Percentiles rank a stretch among this genome's conserved stretches.
phyloP scores from a whole-genome alignment of 2,113 vertebrate species.

The Paracanthobrama guichenoti region DNA sequence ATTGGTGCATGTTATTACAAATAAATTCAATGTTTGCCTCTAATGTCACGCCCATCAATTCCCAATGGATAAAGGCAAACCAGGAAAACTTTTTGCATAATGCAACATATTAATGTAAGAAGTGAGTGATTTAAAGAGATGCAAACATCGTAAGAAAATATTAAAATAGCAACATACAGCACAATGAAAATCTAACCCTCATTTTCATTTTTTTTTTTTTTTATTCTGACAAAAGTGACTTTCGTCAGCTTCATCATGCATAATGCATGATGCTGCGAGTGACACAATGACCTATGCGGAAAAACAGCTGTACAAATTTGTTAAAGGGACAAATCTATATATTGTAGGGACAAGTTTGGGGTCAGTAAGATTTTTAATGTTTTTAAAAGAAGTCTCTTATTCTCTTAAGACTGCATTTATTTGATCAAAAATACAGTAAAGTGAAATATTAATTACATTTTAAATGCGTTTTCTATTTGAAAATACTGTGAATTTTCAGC shows the following conservation, averaged over 20 bases:
- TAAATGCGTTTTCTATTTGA: background rate
- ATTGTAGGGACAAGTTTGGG: background rate
- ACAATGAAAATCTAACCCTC: background rate
- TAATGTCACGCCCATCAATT: background rate
- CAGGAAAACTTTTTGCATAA: too few species aligned
- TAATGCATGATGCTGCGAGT: background rate
- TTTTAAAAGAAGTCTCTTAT: background rate
- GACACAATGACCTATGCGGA: background rate
- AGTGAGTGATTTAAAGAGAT: background rate
- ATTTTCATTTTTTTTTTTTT: background rate
- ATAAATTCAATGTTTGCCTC: background rate
- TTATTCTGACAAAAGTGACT: background rate
- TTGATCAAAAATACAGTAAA: background rate
- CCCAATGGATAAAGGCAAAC: background rate
- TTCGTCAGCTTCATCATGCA: background rate
- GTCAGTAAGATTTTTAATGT: background rate
- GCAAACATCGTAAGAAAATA: background rate
- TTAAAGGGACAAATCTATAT: background rate
- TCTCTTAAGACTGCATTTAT: background rate
- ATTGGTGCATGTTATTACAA: background rate
- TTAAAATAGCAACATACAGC: background rate
- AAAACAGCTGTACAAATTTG: background rate
- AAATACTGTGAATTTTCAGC: background rate
- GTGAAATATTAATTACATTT: background rate
- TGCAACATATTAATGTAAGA: background rate